These are phyloP conservation scores for Drosophila bipectinata DNA, from an alignment of 1,140 invertebrate genomes.

Conservation along the genomic window DNA sequence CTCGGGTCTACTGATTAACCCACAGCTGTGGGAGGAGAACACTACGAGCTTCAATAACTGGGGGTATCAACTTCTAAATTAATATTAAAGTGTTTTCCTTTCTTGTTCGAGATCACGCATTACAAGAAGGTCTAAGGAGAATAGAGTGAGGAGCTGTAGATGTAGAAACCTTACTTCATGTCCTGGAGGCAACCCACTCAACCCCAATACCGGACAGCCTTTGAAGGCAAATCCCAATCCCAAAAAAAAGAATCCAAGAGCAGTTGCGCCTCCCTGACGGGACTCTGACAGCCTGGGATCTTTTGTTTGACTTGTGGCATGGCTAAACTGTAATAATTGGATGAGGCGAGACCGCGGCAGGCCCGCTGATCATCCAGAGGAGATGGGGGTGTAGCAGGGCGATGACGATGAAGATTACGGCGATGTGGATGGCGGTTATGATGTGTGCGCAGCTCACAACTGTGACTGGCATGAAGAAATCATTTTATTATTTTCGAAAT, in stretches of 20 bases:
- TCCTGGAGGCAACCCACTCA: conserved; percentile 9
- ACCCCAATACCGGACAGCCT: not conserved
- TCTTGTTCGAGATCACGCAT: too few species aligned
- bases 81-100: too few species aligned
- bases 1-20: conserved; percentile 24
- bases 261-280: conserved; percentile 32
- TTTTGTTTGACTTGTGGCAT: conserved; percentile 77
- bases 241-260: conserved; percentile 2
- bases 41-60: too few species aligned
- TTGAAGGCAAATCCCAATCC: conserved; percentile 16
- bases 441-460: conserved; percentile 48
- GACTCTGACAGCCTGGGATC: conserved; percentile 43
- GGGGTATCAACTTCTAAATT: too few species aligned
- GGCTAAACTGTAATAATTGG: conserved; percentile 81
- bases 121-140: too few species aligned
- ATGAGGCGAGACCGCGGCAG: conserved; percentile 60
- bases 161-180: conserved; percentile 20
- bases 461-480: conserved; percentile 78
- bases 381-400: conserved; percentile 11
- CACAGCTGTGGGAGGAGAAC: not conserved
- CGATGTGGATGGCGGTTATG: conserved; percentile 23
- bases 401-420: conserved; percentile 28
- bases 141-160: too few species aligned
- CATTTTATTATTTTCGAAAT: conserved; percentile 72
- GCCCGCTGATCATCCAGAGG: conserved; percentile 19